These are phyloP conservation scores for Conistra vaccinii DNA, from an alignment of 2,888 invertebrate genomes.

Conservation along the genomic window DNA sequence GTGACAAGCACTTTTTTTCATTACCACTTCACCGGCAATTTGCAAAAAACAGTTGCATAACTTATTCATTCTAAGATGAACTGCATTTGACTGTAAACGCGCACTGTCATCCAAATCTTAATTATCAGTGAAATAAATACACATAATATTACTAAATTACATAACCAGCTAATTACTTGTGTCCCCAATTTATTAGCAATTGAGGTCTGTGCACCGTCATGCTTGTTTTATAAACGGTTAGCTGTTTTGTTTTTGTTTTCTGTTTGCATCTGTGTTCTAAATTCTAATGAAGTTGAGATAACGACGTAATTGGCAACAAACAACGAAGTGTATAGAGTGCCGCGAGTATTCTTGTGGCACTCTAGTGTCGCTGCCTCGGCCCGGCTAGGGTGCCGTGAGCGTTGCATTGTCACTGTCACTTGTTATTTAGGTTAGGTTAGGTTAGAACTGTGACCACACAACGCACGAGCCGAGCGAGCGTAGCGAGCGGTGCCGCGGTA, in stretches of 20 bases:
- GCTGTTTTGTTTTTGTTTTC: neutral
- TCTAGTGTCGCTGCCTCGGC: no score
- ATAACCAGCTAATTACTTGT: conserved; percentile 20
- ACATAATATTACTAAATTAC: conserved; percentile 9
- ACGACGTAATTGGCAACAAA: neutral
- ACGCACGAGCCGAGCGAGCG: no score
- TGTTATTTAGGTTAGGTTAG: no score
- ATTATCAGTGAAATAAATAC: conserved; percentile 2
- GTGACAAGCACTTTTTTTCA: conserved; percentile 18
- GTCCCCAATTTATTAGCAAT: conserved; percentile 9
- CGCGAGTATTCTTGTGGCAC: no score
- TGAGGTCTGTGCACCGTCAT: conserved; percentile 29
- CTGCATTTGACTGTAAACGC: neutral
- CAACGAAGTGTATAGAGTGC: no score
- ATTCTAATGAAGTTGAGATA: conserved; percentile 4
- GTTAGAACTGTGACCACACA: no score
- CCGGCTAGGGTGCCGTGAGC: no score
- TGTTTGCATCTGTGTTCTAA: neutral
- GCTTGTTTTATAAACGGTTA: conserved; percentile 7
- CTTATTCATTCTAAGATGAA: neutral
- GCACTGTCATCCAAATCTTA: conserved; percentile 10
- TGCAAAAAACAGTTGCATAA: conserved; percentile 14
- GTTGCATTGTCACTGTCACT: no score
- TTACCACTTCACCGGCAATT: conserved; percentile 8
- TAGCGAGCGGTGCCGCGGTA: no score